Base-by-base conservation (phyloP, 2,113 vertebrate species). In the Anas platyrhynchos region DNA sequence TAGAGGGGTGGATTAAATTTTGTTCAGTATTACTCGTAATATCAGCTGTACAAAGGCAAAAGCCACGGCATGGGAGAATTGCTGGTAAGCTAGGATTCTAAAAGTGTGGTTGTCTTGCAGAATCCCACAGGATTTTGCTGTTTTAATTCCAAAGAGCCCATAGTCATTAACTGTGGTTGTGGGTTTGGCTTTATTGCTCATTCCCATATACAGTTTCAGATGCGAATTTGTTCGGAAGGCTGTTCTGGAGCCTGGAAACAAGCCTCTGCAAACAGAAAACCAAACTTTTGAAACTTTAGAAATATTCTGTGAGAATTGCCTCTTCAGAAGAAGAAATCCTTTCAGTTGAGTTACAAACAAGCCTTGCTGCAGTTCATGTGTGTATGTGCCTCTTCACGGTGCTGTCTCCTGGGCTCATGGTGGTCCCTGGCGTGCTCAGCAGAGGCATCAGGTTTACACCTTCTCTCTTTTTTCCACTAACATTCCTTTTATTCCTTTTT, bases 191-290 rank as follows among this genome's bases (percentile, higher is more conserved):
- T 94, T 58, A 41, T 43, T 90, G 14, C 50, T 93, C 43, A 61
- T 94, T 95, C 93, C 94, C 93, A 94, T 76, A 91, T 91, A 26
- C 31, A 65, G 41, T 93, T 95, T 88, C 62, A 82, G 34, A 84
- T 81, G 43, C 36, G 41, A 88, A 16, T 71, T 48, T 94, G 43
- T 81, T 73, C 83, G 7, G 7, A 84, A 86, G 80, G 59, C 36
- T 77, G 11, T 50, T 91, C 77, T 84, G 65, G 66, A 86, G 62
- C 67, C 88, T 96, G 90, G 85, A 96, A 93, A 44, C 9, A 68
- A 16, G 90, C 93, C 52, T 92, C 69, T 91, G 41, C 69, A 95
- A 94, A 91, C 27, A 92, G 74, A 89, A 94, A 78, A n/a, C n/a
- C 68, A 83, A 88, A 34, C 67, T 86, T 81, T 89, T 80, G 58